Evolutionary conservation across 2,888 invertebrate genomes (phyloP), one percentile per base, ranked within the genome.

Genomic region (Cylindroiulus punctatus): DNA sequence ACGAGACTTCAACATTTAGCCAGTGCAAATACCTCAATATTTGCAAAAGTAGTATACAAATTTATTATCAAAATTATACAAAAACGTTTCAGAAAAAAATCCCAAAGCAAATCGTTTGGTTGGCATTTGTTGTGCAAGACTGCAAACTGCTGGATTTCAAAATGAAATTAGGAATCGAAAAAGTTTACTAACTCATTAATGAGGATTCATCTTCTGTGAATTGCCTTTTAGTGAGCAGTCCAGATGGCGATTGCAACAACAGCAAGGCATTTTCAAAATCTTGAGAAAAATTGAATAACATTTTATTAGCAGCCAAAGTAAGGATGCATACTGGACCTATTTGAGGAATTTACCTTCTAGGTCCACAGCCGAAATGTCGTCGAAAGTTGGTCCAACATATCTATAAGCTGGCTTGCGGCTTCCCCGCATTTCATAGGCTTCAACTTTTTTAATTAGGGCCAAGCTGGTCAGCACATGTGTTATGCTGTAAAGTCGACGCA

Each of bases 391-490:
- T 82, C 94, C 94, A 88, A 93, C 93, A 91, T 94, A 94, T 89
- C 92, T 92, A 90, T 94, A 94, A 87, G 94, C 94, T 88, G 94
- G 94, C 90, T 94, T 94, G 89, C 93, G 93, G 22, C 57, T 22
- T 89, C 93, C 91, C 57, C 47, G 65, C 19, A 93, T 91, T 91
- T 91, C 93, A 88, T 93, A 93, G 87, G 93, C 93, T 88, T 91
- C 91, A 87, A 94, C 93, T 90, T 95, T 95, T 90, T 93, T 93
- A 89, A 95, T 94, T 88, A 95, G 92, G 89, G 94, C 93, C 90
- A 95, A 93, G 87, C 95, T 94, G 88, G 94, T 94, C 89, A 95
- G 92, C 88, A 95, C 94, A 91, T 95, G 95, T 87, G 95, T 95
- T 89, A 95, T 95, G 90, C 95, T 95, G 91, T 95, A 95, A 44